Conservation (phyloP, 2,113 vertebrate species). For the Amblyornis subalaris region DNA sequence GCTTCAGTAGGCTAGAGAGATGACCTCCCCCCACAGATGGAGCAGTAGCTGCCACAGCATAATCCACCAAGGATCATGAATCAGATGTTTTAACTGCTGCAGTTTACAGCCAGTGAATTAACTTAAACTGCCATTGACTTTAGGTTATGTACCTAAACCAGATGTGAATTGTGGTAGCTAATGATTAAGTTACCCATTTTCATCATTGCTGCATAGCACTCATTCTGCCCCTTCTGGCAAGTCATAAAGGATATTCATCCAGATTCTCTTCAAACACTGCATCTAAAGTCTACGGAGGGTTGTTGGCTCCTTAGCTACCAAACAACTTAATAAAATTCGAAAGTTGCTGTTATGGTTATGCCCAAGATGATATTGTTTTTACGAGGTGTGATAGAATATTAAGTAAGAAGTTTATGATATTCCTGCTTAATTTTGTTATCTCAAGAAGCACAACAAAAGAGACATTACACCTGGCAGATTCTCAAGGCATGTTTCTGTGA, state of each 20-base stretch:
- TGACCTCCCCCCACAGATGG: background rate
- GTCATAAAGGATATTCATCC: background rate
- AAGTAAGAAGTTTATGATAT: background rate
- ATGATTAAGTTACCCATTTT: background rate
- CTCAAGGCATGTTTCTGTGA: background rate
- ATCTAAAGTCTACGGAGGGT: background rate
- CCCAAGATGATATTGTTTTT: background rate
- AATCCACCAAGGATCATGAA: background rate
- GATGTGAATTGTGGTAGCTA: background rate
- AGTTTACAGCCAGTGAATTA: constrained; percentile 6
- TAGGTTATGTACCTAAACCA: background rate
- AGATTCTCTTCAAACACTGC: background rate
- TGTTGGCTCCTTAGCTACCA: background rate
- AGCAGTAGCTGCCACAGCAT: background rate
- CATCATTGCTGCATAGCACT: background rate
- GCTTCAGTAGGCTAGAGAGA: background rate
- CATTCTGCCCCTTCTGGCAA: background rate
- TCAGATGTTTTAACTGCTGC: constrained; percentile 3
- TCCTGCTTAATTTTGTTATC: background rate
- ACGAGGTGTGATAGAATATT: constrained; percentile 11
- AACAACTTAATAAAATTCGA: background rate
- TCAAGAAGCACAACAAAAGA: background rate
- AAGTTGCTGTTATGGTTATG: background rate
- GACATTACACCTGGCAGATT: background rate
- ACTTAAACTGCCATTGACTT: background rate